Conservation (phyloP, 2,888 invertebrate species). For the Aspidiotus rigidus region DNA sequence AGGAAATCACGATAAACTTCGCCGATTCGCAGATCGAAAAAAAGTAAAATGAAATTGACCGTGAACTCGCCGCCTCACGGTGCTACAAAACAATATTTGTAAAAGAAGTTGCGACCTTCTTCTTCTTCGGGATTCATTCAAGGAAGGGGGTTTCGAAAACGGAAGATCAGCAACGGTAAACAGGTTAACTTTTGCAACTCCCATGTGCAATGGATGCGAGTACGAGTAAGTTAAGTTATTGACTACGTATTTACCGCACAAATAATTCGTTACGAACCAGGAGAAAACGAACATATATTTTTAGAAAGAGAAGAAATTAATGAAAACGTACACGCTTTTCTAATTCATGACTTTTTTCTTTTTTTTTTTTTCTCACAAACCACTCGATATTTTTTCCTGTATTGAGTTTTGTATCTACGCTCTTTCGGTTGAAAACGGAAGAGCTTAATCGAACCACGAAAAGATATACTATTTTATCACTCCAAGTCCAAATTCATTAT, state of each 20-base stretch:
- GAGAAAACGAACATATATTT: conserved; percentile 2
- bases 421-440: too few species aligned
- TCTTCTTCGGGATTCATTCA: neutral
- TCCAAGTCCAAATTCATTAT: too few species aligned
- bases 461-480: too few species aligned
- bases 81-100: neutral
- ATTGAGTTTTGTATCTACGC: too few species aligned
- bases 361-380: too few species aligned
- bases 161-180: conserved; percentile 1
- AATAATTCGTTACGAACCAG: neutral
- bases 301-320: neutral
- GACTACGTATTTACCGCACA: neutral
- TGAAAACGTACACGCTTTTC: neutral
- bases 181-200: conserved; percentile 2
- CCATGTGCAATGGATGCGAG: conserved; percentile 1
- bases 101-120: conserved; percentile 4
- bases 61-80: neutral
- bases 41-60: conserved; percentile 4
- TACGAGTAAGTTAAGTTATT: neutral
- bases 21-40: neutral
- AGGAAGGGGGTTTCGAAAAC: neutral
- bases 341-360: too few species aligned
- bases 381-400: too few species aligned
- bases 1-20: too few species aligned
- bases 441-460: too few species aligned